These are phyloP conservation scores for Hydractinia echinata DNA, from an alignment of 30 jellyfish, hydroid and myxozoan species.

Conservation along the genomic window DNA sequence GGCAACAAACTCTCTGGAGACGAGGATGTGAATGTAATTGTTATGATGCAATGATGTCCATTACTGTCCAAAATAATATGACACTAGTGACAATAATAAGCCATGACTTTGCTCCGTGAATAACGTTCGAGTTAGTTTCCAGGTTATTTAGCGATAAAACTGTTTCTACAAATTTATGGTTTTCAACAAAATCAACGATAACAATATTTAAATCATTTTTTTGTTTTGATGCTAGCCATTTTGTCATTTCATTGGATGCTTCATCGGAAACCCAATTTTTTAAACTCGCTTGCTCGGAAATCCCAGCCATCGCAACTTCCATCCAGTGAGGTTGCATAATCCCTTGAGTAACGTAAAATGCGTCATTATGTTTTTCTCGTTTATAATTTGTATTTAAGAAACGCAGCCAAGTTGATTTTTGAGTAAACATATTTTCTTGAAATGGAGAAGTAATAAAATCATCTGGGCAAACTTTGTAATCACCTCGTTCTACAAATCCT, in stretches of 20 bases:
- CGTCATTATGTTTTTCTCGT: conserved; percentile 2
- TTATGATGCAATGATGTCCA: no score
- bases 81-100: no score
- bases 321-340: conserved; percentile 68
- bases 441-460: conserved; percentile 36
- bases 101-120: no score
- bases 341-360: conserved; percentile 65
- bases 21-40: no score
- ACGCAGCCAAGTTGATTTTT: conserved; percentile 34
- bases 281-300: conserved; percentile 30
- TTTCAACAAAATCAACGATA: conserved; percentile 57
- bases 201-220: conserved; percentile 51
- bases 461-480: no score
- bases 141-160: conserved; percentile 18
- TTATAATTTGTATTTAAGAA: conserved; percentile 24
- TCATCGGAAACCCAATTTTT: conserved; percentile 42
- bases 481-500: no score
- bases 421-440: conserved; percentile 15
- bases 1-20: no score
- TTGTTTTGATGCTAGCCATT: conserved; percentile 32
- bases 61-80: no score
- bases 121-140: no score
- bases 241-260: conserved; percentile 32
- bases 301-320: conserved; percentile 47
- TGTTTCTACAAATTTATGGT: conserved; percentile 33